A percentile compares a stretch with the other conserved stretches of the same genome.
Evolutionary conservation across 2,797 vertebrate genomes (phyloP).

Genomic region (Cyprinodon diabolis): DNA sequence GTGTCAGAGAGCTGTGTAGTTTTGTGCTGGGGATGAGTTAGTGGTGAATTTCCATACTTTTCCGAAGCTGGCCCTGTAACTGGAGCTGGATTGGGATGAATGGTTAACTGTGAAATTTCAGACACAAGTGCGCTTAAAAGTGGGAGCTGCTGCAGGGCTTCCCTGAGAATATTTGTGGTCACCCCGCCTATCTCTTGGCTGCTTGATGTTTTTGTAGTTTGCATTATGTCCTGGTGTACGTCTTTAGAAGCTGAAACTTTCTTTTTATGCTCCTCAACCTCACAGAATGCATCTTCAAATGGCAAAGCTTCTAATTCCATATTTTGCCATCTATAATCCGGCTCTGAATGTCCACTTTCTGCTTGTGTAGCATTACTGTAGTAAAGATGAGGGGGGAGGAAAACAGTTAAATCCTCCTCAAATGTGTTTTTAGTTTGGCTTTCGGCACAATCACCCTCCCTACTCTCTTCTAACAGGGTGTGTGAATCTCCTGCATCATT

Average conservation of each 20-base stretch:
- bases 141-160: slow-evolving; percentile 81
- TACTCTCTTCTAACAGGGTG: slow-evolving; percentile 14
- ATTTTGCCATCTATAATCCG: slow-evolving; percentile 30
- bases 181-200: slow-evolving; percentile 9
- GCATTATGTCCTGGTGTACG: slow-evolving; percentile 15
- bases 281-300: slow-evolving; percentile 51
- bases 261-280: slow-evolving; percentile 32
- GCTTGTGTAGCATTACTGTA: slow-evolving; percentile 70
- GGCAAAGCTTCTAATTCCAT: slow-evolving; percentile 37
- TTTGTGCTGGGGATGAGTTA: background rate
- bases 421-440: slow-evolving; percentile 20
- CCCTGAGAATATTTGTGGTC: slow-evolving; percentile 43
- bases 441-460: slow-evolving; percentile 19
- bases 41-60: slow-evolving; percentile 18
- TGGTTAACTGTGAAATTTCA: slow-evolving; percentile 85
- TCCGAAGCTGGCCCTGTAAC: slow-evolving; percentile 60
- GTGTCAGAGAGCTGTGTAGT: slow-evolving; percentile 24
- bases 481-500: slow-evolving; percentile 9
- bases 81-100: slow-evolving; percentile 78
- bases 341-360: slow-evolving; percentile 26
- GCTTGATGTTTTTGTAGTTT: background rate
- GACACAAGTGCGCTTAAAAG: slow-evolving; percentile 87
- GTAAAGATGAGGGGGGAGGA: slow-evolving; percentile 87
- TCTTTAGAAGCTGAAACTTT: background rate
- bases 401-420: slow-evolving; percentile 62